phyloP scores from a whole-genome alignment of 2,888 invertebrate genomes.

The Aporophyla lueneburgensis region DNA sequence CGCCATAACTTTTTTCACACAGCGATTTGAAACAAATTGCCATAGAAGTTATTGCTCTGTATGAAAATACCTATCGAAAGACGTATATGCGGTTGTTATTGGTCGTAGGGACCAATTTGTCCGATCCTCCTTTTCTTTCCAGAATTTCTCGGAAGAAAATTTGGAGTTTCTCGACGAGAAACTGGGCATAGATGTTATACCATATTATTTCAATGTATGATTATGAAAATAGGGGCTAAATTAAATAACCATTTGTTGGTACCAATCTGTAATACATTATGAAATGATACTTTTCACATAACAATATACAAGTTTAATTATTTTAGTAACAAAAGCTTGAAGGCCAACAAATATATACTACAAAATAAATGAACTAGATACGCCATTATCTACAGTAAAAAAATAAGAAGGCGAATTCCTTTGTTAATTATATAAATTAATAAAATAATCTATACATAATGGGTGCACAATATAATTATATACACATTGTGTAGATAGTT shows the following conservation, averaged over 20 bases:
- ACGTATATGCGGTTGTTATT: too few species aligned
- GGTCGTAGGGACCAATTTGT: too few species aligned
- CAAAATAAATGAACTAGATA: slow-evolving; percentile 79
- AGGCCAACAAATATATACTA: slow-evolving; percentile 80
- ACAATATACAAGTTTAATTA: slow-evolving; percentile 80
- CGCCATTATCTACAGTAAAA: slow-evolving; percentile 78
- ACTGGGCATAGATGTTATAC: neutral
- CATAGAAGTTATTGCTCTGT: too few species aligned
- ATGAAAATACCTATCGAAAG: too few species aligned
- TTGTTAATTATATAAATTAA: slow-evolving; percentile 76
- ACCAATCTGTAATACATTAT: slow-evolving; percentile 83
- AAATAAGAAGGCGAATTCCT: slow-evolving; percentile 73
- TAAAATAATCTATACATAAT: slow-evolving; percentile 75
- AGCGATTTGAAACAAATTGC: too few species aligned
- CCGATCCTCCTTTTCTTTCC: too few species aligned
- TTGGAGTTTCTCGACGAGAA: neutral
- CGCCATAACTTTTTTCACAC: too few species aligned
- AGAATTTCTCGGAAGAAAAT: too few species aligned
- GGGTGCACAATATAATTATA: slow-evolving; percentile 76
- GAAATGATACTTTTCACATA: slow-evolving; percentile 81
- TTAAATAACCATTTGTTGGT: slow-evolving; percentile 72
- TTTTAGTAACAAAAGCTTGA: slow-evolving; percentile 78
- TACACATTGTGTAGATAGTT: slow-evolving; percentile 76
- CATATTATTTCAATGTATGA: slow-evolving; percentile 10
- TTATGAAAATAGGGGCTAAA: slow-evolving; percentile 38